phyloP scores from a whole-genome alignment of 2,888 invertebrate genomes.

The Dolichomitus sp. region DNA sequence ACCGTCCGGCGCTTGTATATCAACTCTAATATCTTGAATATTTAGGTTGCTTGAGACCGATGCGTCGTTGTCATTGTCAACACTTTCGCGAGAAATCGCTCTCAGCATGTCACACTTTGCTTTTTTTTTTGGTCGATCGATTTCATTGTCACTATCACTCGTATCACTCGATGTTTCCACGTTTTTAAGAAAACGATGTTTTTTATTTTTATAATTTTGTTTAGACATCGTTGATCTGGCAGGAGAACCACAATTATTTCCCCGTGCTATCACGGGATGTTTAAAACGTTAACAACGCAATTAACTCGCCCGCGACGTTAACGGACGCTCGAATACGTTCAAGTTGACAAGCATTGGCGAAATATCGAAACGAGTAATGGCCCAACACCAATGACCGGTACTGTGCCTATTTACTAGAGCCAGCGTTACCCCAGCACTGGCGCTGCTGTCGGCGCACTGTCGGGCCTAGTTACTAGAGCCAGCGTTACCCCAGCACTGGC shows the following conservation, averaged over 20 bases:
- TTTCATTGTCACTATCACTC: background rate
- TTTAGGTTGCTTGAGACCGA: slow-evolving; percentile 1
- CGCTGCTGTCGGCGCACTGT: too few species aligned
- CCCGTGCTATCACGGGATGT: slow-evolving; percentile 1
- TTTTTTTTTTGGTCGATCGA: background rate
- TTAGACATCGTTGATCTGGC: background rate
- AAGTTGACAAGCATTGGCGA: slow-evolving; percentile 1
- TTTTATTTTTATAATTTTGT: too few species aligned
- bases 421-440: background rate
- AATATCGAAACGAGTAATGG: slow-evolving; percentile 1
- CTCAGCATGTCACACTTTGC: background rate
- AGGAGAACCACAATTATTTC: background rate
- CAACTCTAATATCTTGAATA: background rate
- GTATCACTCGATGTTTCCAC: background rate
- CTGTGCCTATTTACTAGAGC: background rate
- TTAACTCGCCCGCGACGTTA: background rate
- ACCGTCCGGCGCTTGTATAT: background rate
- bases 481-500: too few species aligned
- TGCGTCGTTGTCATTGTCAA: slow-evolving; percentile 1
- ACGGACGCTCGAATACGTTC: background rate
- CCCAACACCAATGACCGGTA: slow-evolving; percentile 1
- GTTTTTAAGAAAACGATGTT: background rate
- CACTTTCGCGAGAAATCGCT: background rate
- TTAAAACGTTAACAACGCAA: slow-evolving; percentile 1
- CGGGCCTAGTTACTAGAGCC: too few species aligned